Evolutionary conservation across 2,888 invertebrate species (phyloP), one percentile per base, ranked within the genome.

Genomic region (Alloscopus bannaensis): DNA sequence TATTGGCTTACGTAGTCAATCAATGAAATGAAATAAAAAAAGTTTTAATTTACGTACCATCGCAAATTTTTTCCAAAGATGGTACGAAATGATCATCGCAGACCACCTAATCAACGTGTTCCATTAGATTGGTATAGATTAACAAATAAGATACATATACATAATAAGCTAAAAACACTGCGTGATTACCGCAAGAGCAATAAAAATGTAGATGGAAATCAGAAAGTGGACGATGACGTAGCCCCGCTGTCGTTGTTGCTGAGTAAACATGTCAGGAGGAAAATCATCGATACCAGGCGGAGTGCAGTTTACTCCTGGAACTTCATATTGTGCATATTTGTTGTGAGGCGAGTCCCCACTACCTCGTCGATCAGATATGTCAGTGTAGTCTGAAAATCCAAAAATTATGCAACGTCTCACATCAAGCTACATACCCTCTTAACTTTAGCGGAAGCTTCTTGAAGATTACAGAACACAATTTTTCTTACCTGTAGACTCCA

Each of bases 21-120:
- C 59, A 59, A 6, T 6, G 3, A 28, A 29, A 31, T 13, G 8
- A 3, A n/a, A n/a, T 47, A 47, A n/a, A n/a, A 47, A 18, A 11
- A 31, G 29, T 42, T 2, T n/a, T 22, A 45, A n/a, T 40, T 40
- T 64, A 40, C 16, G 47, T 88, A 92, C 92, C 91, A 87, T 91
- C 90, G 87, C 91, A 91, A 87, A 92, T 91, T 86, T 90, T 90
- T 88, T 92, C 92, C 85, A 92, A 90, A 59, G 92, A 91, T 72
- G 92, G 91, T 80, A 92, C 92, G 87, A 92, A 92, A 87, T 91
- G 92, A 87, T 91, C 91, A 87, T 92, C 92, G 88, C 92, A 92
- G 85, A 92, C 91, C 86, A n/a, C n/a, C n/a, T n/a, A n/a, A n/a
- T n/a, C n/a, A n/a, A n/a, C n/a, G n/a, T n/a, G n/a, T n/a, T n/a